Evolutionary conservation across 2,113 vertebrate species (phyloP).

Genomic region (Zootoca vivipara): DNA sequence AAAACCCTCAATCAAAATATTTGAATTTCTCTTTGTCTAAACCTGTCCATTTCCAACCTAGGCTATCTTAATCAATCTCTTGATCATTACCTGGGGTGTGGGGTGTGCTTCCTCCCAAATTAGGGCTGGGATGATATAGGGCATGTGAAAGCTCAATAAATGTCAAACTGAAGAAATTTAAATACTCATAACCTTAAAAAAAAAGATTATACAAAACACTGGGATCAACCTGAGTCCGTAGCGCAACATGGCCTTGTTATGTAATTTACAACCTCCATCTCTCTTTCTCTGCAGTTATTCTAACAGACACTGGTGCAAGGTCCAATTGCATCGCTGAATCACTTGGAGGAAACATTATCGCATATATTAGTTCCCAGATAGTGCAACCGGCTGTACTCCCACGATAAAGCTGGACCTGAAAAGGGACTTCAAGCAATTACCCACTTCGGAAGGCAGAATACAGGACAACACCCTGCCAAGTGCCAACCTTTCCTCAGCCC

Average conservation of each 20-base stretch:
- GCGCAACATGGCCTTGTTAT: not conserved
- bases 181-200: not conserved
- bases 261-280: not conserved
- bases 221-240: not conserved
- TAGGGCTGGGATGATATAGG: not conserved
- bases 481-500: not conserved
- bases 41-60: not conserved
- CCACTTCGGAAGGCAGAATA: not conserved
- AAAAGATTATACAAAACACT: not conserved
- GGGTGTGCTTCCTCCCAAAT: not conserved
- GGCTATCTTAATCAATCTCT: not conserved
- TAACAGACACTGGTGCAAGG: not conserved
- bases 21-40: not conserved
- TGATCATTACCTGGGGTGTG: not conserved
- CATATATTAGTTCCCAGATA: not conserved
- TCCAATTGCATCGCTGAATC: no score
- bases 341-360: not conserved
- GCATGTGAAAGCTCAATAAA: not conserved
- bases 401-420: not conserved
- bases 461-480: not conserved
- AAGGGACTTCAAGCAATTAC: not conserved
- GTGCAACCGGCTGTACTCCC: not conserved
- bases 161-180: not conserved
- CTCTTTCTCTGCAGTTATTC: not conserved
- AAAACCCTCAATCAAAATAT: not conserved